These are phyloP conservation scores for Standfussiana lucernea DNA, from an alignment of 2,888 invertebrate species.

Conservation along the genomic window DNA sequence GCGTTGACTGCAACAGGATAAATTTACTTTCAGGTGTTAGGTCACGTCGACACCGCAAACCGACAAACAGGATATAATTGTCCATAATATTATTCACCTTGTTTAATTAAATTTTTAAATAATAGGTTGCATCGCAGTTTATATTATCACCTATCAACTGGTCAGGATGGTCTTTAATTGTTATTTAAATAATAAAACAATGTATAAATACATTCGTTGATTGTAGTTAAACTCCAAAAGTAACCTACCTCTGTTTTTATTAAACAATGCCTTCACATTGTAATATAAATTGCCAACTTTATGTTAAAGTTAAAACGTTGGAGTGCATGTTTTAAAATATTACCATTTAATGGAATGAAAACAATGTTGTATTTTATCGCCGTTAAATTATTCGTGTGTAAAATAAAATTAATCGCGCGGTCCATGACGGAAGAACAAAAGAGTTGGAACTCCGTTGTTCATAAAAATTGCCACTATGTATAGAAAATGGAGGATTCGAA, in stretches of 20 bases:
- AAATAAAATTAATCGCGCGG: constrained; percentile 61
- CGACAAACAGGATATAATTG: constrained; percentile 47
- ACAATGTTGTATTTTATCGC: constrained; percentile 64
- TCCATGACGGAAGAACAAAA: constrained; percentile 74
- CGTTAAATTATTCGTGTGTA: constrained; percentile 67
- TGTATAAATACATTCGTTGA: constrained; percentile 31
- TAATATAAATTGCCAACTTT: constrained; percentile 44
- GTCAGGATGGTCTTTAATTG: constrained; percentile 18
- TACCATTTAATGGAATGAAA: constrained; percentile 64
- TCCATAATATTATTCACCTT: constrained; percentile 31
- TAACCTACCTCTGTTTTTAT: constrained; percentile 39
- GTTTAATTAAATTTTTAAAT: constrained; percentile 41
- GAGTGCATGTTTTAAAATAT: constrained; percentile 60
- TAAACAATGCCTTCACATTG: constrained; percentile 39
- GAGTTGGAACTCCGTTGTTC: constrained; percentile 65
- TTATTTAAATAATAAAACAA: constrained; percentile 33
- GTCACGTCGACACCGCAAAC: constrained; percentile 39
- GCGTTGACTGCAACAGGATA: constrained; percentile 45
- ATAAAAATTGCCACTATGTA: constrained; percentile 71
- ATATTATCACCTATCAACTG: constrained; percentile 36
- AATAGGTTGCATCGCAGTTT: constrained; percentile 23
- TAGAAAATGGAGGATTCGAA: constrained; percentile 70
- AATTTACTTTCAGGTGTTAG: constrained; percentile 48
- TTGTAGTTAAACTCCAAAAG: constrained; percentile 31
- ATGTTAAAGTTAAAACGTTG: constrained; percentile 48